Evolutionary conservation across 2,888 invertebrate genomes (phyloP).

Genomic region (Itoplectis maculator): DNA sequence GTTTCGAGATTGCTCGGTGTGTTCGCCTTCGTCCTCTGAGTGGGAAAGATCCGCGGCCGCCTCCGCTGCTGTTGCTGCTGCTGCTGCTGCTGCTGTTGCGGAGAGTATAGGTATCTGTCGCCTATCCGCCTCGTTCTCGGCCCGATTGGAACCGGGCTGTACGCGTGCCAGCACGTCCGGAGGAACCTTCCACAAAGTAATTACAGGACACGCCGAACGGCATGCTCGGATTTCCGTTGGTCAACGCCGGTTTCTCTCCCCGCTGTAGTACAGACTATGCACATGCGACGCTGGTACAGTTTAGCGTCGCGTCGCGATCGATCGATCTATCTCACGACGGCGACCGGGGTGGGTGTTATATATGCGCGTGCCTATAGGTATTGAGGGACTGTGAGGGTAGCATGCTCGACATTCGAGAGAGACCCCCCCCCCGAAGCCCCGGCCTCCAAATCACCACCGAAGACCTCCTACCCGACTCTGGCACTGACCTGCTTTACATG

Average conservation of each 20-base stretch:
- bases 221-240: constrained; percentile 65
- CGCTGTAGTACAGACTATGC: constrained; percentile 15
- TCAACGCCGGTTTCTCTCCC: constrained; percentile 57
- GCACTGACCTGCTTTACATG: constrained; percentile 18
- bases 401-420: constrained; percentile 13
- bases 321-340: constrained; percentile 45
- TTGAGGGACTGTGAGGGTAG: neutral
- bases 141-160: constrained; percentile 40
- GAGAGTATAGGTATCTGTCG: constrained; percentile 26
- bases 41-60: neutral
- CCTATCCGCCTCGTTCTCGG: constrained; percentile 41
- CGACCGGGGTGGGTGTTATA: neutral
- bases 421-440: constrained; percentile 9
- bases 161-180: constrained; percentile 53
- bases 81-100: neutral
- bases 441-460: constrained; percentile 11
- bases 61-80: neutral
- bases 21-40: constrained; percentile 45
- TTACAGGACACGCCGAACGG: constrained; percentile 62
- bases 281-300: constrained; percentile 40
- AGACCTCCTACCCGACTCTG: constrained; percentile 33
- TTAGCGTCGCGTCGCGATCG: constrained; percentile 55
- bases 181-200: constrained; percentile 65
- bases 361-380: constrained; percentile 14
- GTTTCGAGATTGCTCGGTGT: constrained; percentile 55